Percentiles rank a stretch among this genome's conserved stretches.
Conservation (phyloP, 53 echinoderm and acorn worm species). For the Echinometra lucunter region DNA sequence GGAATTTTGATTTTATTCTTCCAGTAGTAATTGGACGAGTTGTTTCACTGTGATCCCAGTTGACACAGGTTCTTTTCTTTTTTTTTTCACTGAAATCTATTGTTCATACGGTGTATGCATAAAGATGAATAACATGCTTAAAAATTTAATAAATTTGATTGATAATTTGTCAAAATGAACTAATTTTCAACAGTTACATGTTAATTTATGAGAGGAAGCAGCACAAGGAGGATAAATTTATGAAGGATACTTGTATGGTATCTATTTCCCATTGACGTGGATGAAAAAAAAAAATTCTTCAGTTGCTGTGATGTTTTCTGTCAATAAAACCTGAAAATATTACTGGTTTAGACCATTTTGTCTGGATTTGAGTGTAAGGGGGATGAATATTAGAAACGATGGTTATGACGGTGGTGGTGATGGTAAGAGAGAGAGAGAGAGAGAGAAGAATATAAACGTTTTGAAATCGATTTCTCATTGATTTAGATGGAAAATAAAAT, state of each 20-base stretch:
- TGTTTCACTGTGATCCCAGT: no score
- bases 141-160: not conserved
- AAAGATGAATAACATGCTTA: not conserved
- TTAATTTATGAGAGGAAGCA: constrained; percentile 27
- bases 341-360: no score
- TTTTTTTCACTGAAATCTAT: not conserved
- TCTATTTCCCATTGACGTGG: not conserved
- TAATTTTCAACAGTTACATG: not conserved
- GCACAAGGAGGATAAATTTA: not conserved
- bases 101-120: not conserved
- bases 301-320: constrained; percentile 59
- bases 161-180: not conserved
- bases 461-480: not conserved
- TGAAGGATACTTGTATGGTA: not conserved
- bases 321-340: constrained; percentile 22
- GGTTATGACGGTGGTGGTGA: no score
- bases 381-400: no score
- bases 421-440: no score
- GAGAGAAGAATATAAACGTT: no score
- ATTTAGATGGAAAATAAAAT: not conserved
- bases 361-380: no score
- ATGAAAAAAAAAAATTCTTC: constrained; percentile 13
- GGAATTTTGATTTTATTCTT: not conserved
- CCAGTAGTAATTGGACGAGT: no score
- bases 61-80: not conserved